Evolutionary conservation across 2,888 invertebrate genomes (phyloP), one percentile per base, ranked within the genome.

Genomic region (Camponotus fellah): DNA sequence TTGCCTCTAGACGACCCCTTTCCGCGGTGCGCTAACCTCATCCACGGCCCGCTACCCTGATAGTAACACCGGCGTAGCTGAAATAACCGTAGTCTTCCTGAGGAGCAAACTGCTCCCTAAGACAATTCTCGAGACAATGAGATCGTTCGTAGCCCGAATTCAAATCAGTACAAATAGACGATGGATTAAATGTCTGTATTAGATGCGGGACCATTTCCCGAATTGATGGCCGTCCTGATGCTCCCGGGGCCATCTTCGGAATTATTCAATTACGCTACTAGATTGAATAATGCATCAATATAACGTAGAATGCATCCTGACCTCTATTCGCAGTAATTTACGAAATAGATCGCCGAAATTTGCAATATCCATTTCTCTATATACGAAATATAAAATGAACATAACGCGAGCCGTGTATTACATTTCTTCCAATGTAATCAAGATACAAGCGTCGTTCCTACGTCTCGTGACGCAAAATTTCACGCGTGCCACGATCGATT

Each of bases 1-100:
- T 94, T 93, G 93, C 93, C 91, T 92, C 86, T 88, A 92, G 93
- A 92, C 91, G 92, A 92, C 90, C 93, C 91, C 89, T 92, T 90
- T 91, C 91, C 92, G 91, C 90, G 91, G 91, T 88, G 88, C 90
- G 89, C 91, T 91, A 89, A 91, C 91, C 88, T 92, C 90, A 77
- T 87, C 89, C 88, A 85, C 80, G 87, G 77, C 72, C 79, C 72
- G 82, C 84, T 69, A 87, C 84, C 83, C 86, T 85, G 87, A 88
- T 85, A 87, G 84, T 83, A 77, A 68, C 68, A 72, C 56, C 86
- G 85, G 83, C 88, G 72, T 87, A 85, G 86, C 85, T 79, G 87
- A 88, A 90, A 87, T 88, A 88, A 86, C 85, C 88, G 83, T 84
- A 83, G 83, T 86, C 88, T 88, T 89, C 86, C 83, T 79, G 65